phyloP scores from a whole-genome alignment of 2,113 vertebrate species.

The Excalfactoria chinensis region DNA sequence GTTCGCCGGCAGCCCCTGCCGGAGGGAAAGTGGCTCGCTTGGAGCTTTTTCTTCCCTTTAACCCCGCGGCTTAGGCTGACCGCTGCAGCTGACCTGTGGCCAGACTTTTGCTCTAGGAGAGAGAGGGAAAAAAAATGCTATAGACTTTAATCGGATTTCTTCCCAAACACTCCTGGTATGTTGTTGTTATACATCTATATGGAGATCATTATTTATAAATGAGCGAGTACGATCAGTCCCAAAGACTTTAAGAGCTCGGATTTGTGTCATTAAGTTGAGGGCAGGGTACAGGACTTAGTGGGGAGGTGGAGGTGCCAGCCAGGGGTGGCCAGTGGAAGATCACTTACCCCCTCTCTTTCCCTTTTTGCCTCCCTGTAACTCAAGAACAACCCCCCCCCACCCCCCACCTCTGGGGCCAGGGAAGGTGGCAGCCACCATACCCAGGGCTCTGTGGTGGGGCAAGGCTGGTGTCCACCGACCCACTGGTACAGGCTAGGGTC shows the following conservation, averaged over 20 bases:
- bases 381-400: fast-evolving
- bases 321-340: background rate
- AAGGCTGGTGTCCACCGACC: background rate
- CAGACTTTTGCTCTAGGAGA: constrained; percentile 32
- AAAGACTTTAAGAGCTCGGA: constrained; percentile 66
- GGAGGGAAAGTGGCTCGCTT: background rate
- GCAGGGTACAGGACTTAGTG: background rate
- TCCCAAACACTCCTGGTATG: constrained; percentile 59
- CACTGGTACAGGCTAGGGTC: background rate
- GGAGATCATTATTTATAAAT: constrained; percentile 69
- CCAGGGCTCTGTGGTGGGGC: no score
- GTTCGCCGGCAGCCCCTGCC: background rate
- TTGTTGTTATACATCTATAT: constrained; percentile 63
- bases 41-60: constrained; percentile 12
- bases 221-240: constrained; percentile 48
- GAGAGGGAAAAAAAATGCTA: background rate
- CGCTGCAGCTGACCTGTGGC: constrained; percentile 24
- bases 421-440: background rate
- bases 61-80: background rate
- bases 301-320: background rate
- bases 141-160: constrained; percentile 66
- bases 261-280: constrained; percentile 54
- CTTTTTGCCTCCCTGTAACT: background rate
- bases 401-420: no score
- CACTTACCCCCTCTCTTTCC: background rate